Evolutionary conservation across 2,888 invertebrate species (phyloP), one percentile per base, ranked within the genome.

Genomic region (Caradrina clavipalpis): DNA sequence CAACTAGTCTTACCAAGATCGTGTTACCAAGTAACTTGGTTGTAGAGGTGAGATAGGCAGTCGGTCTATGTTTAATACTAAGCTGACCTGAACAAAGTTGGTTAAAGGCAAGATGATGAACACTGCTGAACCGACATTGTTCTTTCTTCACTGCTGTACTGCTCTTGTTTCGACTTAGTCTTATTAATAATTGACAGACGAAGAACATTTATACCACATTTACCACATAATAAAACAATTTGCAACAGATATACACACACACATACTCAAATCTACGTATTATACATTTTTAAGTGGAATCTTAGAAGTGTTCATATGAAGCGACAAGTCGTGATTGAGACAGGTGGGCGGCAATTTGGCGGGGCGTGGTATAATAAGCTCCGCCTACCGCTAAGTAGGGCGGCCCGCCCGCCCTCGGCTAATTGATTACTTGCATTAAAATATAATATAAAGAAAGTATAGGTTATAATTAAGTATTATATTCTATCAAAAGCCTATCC

Each of bases 361-460:
- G 45, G 73, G 86, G 87, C 85, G 85, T 79, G 74, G 67, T 54
- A 0, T 21, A 1, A 1, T 0, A 31, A n/a, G 57, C 56, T n/a
- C 75, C 83, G 81, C 87, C 86, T 55, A 55, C 35, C 68, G 55
- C 19, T 57, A 73, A 70, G 57, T 71, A 69, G 73, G 82, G 81
- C 63, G 69, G 69, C 74, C 66, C 73, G 78, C 80, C 83, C 79
- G 61, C 70, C 73, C 49, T 59, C 26, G 54, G 31, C 63, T 84
- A 82, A 84, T 83, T 84, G 84, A 84, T 79, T 83, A 82, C 76
- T 80, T 80, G 76, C 49, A 73, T 80, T 71, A 50, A 74, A 65
- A 26, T 26, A 26, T 79, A 62, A 71, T 69, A 55, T 66, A 72
- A 67, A 67, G 54, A 70, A 72, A 61, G 63, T 55, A 49, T 63